phyloP scores from a whole-genome alignment of 2,888 invertebrate species.

The Desoria tigrina region DNA sequence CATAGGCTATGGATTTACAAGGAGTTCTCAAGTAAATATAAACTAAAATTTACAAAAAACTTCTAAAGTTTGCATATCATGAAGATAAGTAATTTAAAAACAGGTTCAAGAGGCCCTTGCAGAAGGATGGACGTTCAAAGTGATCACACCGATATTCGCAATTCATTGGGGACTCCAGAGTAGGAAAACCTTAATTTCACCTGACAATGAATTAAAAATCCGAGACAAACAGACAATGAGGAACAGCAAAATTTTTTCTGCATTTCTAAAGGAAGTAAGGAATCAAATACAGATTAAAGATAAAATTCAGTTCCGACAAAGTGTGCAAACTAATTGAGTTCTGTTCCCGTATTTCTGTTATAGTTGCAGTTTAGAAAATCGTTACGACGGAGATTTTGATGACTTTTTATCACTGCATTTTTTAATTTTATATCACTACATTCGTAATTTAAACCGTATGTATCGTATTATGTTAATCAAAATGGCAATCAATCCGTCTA shows the following conservation, averaged over 20 bases:
- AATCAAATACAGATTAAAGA: too few species aligned
- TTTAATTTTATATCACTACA: too few species aligned
- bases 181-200: conserved; percentile 9
- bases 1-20: conserved; percentile 36
- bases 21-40: conserved; percentile 35
- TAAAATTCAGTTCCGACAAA: too few species aligned
- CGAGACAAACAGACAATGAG: conserved; percentile 9
- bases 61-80: not conserved
- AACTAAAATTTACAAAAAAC: not conserved
- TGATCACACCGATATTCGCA: conserved; percentile 27
- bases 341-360: too few species aligned
- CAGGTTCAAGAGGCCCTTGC: conserved; percentile 18
- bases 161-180: conserved; percentile 33
- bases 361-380: too few species aligned
- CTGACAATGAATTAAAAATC: conserved; percentile 6
- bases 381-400: too few species aligned
- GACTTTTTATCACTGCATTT: too few species aligned
- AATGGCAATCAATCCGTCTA: too few species aligned
- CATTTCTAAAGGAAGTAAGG: conserved; percentile 21
- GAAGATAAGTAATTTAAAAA: not conserved
- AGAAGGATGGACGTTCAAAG: conserved; percentile 33
- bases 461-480: too few species aligned
- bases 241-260: conserved; percentile 16
- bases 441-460: too few species aligned
- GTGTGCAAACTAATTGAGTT: too few species aligned